Evolutionary conservation across 2,797 vertebrate species (phyloP).

Genomic region (Sternotherus odoratus): DNA sequence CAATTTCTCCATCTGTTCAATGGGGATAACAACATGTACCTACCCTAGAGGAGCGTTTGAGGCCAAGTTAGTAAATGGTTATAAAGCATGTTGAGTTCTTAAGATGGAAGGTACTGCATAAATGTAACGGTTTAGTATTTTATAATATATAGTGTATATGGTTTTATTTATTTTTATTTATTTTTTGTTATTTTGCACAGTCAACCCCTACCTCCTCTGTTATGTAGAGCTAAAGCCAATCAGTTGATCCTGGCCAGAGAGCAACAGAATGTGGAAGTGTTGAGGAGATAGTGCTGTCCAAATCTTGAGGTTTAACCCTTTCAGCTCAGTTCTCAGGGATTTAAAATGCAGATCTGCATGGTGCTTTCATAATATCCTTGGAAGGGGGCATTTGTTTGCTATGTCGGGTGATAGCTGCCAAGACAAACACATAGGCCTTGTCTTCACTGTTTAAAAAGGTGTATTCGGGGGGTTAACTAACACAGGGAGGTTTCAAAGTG

Average conservation of each 20-base stretch:
- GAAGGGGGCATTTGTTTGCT: background rate
- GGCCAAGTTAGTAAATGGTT: background rate
- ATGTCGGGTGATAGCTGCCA: background rate
- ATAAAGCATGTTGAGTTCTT: background rate
- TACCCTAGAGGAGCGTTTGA: background rate
- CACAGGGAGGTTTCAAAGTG: background rate
- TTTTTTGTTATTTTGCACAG: background rate
- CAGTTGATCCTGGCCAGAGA: background rate
- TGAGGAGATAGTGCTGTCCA: background rate
- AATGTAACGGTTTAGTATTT: background rate
- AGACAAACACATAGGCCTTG: background rate
- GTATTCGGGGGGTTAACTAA: background rate
- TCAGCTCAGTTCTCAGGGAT: background rate
- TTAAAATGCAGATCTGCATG: accelerated
- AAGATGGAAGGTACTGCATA: background rate
- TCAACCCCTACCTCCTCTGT: background rate
- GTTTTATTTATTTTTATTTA: accelerated
- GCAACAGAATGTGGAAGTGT: accelerated
- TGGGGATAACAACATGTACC: background rate
- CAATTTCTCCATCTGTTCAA: background rate
- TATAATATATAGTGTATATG: background rate
- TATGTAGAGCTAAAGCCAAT: background rate
- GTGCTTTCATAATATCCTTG: background rate
- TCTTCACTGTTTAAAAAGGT: background rate
- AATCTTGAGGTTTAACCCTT: background rate